Evolutionary conservation across 2,113 vertebrate species (phyloP).

Genomic region (Sitta europaea): DNA sequence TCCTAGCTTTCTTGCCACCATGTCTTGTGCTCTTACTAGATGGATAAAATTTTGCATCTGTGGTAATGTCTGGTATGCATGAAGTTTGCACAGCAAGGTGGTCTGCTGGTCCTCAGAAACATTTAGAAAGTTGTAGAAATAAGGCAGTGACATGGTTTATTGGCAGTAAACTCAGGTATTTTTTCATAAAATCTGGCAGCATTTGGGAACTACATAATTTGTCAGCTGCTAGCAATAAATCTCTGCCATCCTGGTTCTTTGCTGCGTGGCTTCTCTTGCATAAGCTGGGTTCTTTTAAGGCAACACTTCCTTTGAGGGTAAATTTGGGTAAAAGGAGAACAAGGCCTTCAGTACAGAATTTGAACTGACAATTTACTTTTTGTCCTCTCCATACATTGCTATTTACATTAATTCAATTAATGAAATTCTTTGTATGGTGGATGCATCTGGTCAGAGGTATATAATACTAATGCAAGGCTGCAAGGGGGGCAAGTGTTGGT

Average conservation of each 20-base stretch:
- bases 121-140: background rate
- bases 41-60: background rate
- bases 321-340: background rate
- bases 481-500: fast-evolving
- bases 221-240: conserved; percentile 11
- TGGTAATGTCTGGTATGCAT: background rate
- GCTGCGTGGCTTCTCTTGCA: background rate
- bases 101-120: background rate
- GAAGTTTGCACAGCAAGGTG: background rate
- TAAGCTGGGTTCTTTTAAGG: background rate
- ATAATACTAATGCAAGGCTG: background rate
- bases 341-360: background rate
- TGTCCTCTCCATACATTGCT: background rate
- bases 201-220: background rate
- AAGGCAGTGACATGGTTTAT: background rate
- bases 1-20: background rate
- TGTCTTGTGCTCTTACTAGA: background rate
- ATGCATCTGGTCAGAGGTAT: background rate
- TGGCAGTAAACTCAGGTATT: background rate
- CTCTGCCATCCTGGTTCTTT: background rate
- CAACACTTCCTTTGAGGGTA: background rate
- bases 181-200: background rate
- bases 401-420: background rate
- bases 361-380: background rate
- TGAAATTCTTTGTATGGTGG: background rate